A percentile compares a stretch with the other conserved stretches of the same genome.
These are phyloP conservation scores for Antennarius striatus DNA, from an alignment of 2,113 vertebrate genomes.

Conservation along the genomic window DNA sequence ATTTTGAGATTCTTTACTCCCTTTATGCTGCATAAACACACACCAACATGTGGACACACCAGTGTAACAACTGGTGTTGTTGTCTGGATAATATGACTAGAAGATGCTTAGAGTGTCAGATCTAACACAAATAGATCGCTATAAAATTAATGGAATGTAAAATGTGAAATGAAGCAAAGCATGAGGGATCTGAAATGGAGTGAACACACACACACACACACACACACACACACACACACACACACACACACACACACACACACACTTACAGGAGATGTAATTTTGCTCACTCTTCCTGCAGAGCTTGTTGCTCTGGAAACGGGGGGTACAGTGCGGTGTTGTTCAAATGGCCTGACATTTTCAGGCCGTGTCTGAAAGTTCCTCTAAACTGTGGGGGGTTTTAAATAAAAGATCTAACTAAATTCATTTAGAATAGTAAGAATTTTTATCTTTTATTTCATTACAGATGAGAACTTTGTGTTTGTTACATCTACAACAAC, in stretches of 20 bases:
- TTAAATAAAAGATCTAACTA: constrained; percentile 12
- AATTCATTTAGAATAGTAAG: constrained; percentile 35
- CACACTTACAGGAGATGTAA: constrained; percentile 57
- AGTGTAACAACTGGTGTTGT: constrained; percentile 17
- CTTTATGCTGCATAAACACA: constrained; percentile 13
- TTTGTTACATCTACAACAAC: background rate
- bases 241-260: constrained; percentile 39
- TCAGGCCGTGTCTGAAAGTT: constrained; percentile 60
- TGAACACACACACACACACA: constrained; percentile 11
- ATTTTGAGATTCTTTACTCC: constrained; percentile 27
- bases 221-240: constrained; percentile 13
- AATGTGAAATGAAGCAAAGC: constrained; percentile 22
- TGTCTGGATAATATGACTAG: constrained; percentile 31
- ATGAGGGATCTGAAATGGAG: constrained; percentile 1
- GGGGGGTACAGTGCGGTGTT: constrained; percentile 54
- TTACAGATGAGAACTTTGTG: constrained; percentile 15
- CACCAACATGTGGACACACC: constrained; percentile 22
- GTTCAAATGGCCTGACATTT: constrained; percentile 68
- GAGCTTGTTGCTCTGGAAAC: constrained; percentile 71
- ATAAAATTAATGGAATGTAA: constrained; percentile 25
- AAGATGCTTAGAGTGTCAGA: constrained; percentile 6
- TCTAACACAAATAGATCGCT: constrained; percentile 29
- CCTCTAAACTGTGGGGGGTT: constrained; percentile 37
- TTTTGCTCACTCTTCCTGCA: constrained; percentile 61
- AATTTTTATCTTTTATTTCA: background rate